Percentiles rank a stretch among this genome's conserved stretches.
phyloP scores from a whole-genome alignment of 2,888 invertebrate genomes.

The Agriopis aurantiaria region DNA sequence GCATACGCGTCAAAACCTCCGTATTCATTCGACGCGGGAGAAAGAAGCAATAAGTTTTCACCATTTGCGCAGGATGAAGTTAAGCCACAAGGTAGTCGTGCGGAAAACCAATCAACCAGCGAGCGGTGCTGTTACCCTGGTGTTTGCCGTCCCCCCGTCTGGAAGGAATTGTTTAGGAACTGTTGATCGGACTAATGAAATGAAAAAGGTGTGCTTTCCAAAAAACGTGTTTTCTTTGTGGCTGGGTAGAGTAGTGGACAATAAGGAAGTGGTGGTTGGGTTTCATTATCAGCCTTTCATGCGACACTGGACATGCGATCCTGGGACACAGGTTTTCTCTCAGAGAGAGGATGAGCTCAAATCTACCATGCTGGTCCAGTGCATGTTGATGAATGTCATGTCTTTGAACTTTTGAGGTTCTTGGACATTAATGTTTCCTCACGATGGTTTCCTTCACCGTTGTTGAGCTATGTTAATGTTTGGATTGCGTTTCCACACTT shows the following conservation, averaged over 20 bases:
- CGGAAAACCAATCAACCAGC: slow-evolving; percentile 46
- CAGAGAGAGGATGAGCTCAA: no score
- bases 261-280: neutral
- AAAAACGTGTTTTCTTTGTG: slow-evolving; percentile 7
- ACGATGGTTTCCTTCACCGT: no score
- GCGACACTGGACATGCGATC: no score
- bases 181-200: slow-evolving; percentile 27
- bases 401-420: no score
- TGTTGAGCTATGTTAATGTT: no score
- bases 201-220: slow-evolving; percentile 17
- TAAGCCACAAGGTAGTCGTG: slow-evolving; percentile 41
- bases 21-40: slow-evolving; percentile 15
- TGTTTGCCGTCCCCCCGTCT: slow-evolving; percentile 22
- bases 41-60: slow-evolving; percentile 45
- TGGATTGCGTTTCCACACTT: no score
- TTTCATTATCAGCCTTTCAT: no score
- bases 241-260: slow-evolving; percentile 1
- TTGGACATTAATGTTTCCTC: no score
- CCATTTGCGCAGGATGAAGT: slow-evolving; percentile 37
- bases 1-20: neutral
- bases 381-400: no score
- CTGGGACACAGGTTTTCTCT: no score
- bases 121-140: slow-evolving; percentile 17
- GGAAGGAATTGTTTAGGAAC: slow-evolving; percentile 26
- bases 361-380: no score